Evolutionary conservation across 30 jellyfish, hydroid and myxozoan species (phyloP), one percentile per base, ranked within the genome.

Genomic region (Aurelia sp.): DNA sequence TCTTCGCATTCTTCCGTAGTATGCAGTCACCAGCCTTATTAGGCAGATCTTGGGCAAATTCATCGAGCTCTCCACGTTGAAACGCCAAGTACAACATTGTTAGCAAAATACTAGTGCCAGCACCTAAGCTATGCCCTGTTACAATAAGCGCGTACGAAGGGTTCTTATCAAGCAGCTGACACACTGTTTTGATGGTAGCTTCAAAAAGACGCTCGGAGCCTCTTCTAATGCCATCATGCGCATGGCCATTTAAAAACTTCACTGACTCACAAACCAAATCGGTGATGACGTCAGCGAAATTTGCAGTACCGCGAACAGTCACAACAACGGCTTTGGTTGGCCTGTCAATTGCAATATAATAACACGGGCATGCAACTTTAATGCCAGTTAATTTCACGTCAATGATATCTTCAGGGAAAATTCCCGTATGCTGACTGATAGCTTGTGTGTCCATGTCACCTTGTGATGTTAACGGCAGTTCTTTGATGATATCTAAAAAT

Each of bases 121-220:
- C 91, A 7, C 91, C 91, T 47, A 81, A 60, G 31, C 91, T 81
- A 58, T 81, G 91, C 3, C 91, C 91, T 23, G 91, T 81, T 6
- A 81, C 72, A 16, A 81, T 77, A 15, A 81, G 66, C 50, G 85
- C 55, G 78, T 81, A 81, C 1, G 67, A 62, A 21, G 78, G 84
- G 73, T 81, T 21, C n/a, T 44, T 15, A 69, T 35, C 84, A 16
- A 81, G 64, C 85, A 68, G 70, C 9, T 76, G 16, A 30, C 91
- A 67, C 40, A 81, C 91, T 0, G 62, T 27, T 20, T 71, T 61
- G 21, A 81, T 67, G n/a, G 91, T 81, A 71, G 40, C 72, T 60
- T 68, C 81, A 27, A 81, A 81, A 77, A 81, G 44, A 47, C 81
- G 58, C 78, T 81, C 91, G 11, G 91, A 84, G 22, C 91, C 91